These are phyloP conservation scores for Meleagris gallopavo DNA, from an alignment of 2,113 vertebrate genomes.

Conservation along the genomic window DNA sequence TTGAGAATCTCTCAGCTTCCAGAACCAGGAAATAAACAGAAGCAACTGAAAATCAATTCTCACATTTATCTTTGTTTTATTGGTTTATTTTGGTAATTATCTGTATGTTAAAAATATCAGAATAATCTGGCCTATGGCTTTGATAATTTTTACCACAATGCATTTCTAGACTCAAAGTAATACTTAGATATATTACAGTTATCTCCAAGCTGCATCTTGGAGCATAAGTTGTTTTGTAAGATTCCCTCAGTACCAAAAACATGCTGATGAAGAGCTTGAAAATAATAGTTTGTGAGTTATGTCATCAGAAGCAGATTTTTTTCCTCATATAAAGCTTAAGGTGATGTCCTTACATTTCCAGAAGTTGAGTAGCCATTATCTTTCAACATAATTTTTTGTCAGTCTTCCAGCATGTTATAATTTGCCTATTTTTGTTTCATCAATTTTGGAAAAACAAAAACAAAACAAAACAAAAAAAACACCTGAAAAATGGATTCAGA, in stretches of 20 bases:
- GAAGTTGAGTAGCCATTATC: neutral
- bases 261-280: neutral
- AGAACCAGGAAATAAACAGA: neutral
- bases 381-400: neutral
- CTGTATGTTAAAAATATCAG: neutral
- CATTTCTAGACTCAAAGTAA: neutral
- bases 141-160: neutral
- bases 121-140: neutral
- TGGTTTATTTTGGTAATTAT: neutral
- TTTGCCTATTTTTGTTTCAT: neutral
- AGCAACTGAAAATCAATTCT: neutral
- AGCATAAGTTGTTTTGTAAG: neutral
- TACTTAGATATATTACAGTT: neutral
- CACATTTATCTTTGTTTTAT: neutral
- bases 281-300: neutral
- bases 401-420: neutral
- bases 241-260: neutral
- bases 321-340: neutral
- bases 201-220: neutral
- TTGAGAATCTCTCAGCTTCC: neutral
- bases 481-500: neutral
- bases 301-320: neutral
- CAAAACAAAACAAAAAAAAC: fast-evolving
- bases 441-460: neutral
- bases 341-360: neutral